Base-by-base conservation (phyloP, 2,888 invertebrate genomes). In the Ctena decussata region DNA sequence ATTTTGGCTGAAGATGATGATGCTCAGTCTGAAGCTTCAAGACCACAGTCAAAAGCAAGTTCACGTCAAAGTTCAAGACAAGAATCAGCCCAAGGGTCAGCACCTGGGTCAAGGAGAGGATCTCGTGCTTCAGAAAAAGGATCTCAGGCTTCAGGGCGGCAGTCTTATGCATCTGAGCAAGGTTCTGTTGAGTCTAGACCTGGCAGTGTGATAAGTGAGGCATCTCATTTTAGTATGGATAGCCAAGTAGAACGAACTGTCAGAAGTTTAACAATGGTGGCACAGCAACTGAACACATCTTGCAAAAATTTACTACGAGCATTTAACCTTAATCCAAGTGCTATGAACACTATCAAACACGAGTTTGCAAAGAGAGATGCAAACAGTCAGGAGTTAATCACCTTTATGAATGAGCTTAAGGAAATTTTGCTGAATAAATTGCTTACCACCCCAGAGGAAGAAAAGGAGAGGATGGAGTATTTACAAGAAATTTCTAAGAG, bases 371-470 rank as follows among this genome's bases (percentile, higher is more conserved):
- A 89, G 27, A 83, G 91, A 73, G 77, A 90, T 8, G 35, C 77
- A 11, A 82, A 81, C 15, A 86, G 91, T 39, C 80, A 87, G 71
- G 80, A 86, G 6, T 80, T 95, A 73, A 85, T 94, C n/a, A 73
- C 35, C 3, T 88, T 90, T 69, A 84, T 95, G 91, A 90, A 91
- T 70, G 95, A 95, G 82, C 89, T 96, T 65, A 91, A 91, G 77
- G 95, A 95, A 71, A 94, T 96, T 44, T 83, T 96, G 32, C 91
- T 95, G 92, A 91, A 92, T 41, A 94, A 94, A 78, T 85, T 96
- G 70, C 91, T 96, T 80, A 95, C 95, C 30, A 95, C 95, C 1
- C 96, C 96, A 6, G 92, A 94, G 46, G 96, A 96, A 88, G 95
- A 95, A 75, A 90, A 89, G 37, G 95, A 96, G 80, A 92, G 94